Evolutionary conservation across 2,888 invertebrate species (phyloP).

Genomic region (Xylophagus ater): DNA sequence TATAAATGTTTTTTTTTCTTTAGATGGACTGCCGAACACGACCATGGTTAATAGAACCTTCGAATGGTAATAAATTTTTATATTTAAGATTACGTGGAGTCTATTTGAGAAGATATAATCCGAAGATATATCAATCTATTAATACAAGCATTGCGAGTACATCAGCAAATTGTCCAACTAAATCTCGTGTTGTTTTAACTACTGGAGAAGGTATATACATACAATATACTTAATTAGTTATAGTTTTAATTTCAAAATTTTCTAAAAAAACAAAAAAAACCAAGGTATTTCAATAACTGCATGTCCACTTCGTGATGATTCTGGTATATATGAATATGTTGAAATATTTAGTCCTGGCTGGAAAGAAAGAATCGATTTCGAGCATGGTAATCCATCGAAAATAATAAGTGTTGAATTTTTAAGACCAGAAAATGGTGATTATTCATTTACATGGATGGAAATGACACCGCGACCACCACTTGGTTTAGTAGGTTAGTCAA

Average conservation of each 20-base stretch:
- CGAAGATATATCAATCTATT: conserved; percentile 38
- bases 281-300: conserved; percentile 42
- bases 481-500: conserved; percentile 33
- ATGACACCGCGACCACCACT: conserved; percentile 47
- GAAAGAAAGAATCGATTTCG: conserved; percentile 49
- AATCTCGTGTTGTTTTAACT: conserved; percentile 68
- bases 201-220: conserved; percentile 46
- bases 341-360: conserved; percentile 81
- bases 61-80: conserved; percentile 56
- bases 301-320: conserved; percentile 46
- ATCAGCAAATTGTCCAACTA: conserved; percentile 55
- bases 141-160: conserved; percentile 49
- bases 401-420: conserved; percentile 70
- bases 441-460: conserved; percentile 74
- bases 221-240: not conserved
- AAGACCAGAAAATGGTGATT: conserved; percentile 61
- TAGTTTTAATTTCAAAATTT: not conserved
- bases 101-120: conserved; percentile 40
- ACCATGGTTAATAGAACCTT: conserved; percentile 71
- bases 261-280: too few species aligned
- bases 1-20: conserved; percentile 6
- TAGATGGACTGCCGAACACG: conserved; percentile 70
- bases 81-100: conserved; percentile 67
- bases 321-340: conserved; percentile 51
- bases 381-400: conserved; percentile 47